Conservation (phyloP, 2,113 vertebrate genomes). For the Nyctereutes procyonoides region DNA sequence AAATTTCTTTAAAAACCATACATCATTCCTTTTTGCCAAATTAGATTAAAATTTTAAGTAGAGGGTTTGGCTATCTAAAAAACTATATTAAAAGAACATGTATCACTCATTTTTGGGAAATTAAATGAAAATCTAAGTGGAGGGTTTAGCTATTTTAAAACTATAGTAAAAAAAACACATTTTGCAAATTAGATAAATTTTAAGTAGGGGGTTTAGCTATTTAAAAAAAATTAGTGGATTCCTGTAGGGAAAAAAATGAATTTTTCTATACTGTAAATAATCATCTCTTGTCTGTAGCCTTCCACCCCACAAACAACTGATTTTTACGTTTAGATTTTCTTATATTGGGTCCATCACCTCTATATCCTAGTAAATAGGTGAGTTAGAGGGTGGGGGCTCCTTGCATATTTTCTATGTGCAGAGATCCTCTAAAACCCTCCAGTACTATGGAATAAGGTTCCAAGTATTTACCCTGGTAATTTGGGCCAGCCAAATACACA, state of each 20-base stretch:
- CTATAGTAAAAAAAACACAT: neutral
- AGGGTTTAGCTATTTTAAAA: slow-evolving; percentile 2
- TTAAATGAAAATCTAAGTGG: neutral
- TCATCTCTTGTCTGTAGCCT: neutral
- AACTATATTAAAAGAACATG: neutral
- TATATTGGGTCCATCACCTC: neutral
- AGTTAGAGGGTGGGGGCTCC: neutral
- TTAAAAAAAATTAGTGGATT: neutral
- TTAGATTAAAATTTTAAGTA: slow-evolving; percentile 41
- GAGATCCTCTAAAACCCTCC: neutral
- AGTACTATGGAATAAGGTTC: neutral
- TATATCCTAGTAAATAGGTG: neutral
- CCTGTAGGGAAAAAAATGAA: neutral
- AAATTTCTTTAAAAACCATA: neutral
- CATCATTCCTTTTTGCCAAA: neutral
- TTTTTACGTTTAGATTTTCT: neutral
- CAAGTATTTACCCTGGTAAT: neutral
- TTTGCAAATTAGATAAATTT: slow-evolving; percentile 20
- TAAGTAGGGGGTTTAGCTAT: neutral
- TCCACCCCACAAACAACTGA: neutral
- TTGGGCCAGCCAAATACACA: slow-evolving; percentile 22
- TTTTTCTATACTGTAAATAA: neutral
- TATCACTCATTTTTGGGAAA: slow-evolving; percentile 5
- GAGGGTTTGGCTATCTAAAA: neutral
- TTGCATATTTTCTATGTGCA: neutral